These are phyloP conservation scores for Athalia cordata DNA, from an alignment of 2,888 invertebrate genomes.

Conservation along the genomic window DNA sequence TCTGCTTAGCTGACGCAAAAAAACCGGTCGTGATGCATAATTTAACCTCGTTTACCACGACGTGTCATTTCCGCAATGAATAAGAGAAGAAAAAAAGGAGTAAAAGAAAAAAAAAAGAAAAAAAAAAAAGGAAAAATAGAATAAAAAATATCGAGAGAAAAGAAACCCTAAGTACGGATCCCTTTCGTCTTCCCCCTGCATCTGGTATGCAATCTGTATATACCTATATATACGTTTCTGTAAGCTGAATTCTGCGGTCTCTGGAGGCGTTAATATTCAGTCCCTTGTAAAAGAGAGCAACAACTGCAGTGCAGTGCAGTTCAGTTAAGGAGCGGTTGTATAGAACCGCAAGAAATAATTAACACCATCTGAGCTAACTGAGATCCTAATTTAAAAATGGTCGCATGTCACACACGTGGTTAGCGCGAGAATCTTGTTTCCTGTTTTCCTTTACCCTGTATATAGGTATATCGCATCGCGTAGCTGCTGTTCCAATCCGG, in stretches of 20 bases:
- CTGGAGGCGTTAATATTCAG: no score
- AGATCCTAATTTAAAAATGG: slow-evolving; percentile 37
- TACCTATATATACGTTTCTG: no score
- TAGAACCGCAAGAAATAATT: slow-evolving; percentile 32
- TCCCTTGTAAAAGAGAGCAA: no score
- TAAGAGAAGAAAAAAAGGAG: not conserved
- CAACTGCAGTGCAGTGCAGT: no score
- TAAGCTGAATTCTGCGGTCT: no score
- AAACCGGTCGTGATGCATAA: slow-evolving; percentile 24
- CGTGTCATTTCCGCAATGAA: slow-evolving; percentile 31
- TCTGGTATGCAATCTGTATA: not conserved
- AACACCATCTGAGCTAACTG: slow-evolving; percentile 38
- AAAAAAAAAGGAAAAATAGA: not conserved
- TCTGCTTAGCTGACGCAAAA: not conserved
- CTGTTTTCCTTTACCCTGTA: slow-evolving; percentile 11
- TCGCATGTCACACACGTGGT: slow-evolving; percentile 34
- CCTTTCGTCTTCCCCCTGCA: not conserved
- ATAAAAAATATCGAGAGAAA: not conserved
- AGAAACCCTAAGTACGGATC: not conserved
- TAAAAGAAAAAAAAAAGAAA: not conserved
- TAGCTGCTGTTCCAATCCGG: no score
- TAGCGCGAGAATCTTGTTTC: slow-evolving; percentile 18
- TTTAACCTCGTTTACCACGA: slow-evolving; percentile 32
- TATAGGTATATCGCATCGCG: no score
- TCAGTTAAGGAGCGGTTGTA: not conserved